Evolutionary conservation across 2,888 invertebrate genomes (phyloP).

Genomic region (Aphrophora alni): DNA sequence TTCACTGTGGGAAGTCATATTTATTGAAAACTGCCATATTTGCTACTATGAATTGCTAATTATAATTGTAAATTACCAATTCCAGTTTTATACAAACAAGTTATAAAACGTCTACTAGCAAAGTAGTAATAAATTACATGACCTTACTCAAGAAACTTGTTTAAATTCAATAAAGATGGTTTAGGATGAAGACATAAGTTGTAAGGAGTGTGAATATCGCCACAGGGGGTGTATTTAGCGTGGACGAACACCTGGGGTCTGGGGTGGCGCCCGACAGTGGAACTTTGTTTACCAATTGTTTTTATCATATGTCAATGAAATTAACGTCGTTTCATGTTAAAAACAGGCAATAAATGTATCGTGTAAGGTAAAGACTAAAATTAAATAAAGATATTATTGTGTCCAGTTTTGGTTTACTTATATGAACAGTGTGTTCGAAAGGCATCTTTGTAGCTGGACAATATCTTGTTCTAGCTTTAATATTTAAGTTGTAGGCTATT

Average conservation of each 20-base stretch:
- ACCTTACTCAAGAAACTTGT: not conserved
- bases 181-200: conserved; percentile 6
- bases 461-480: too few species aligned
- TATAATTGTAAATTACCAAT: not conserved
- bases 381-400: too few species aligned
- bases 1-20: not conserved
- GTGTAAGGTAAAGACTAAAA: too few species aligned
- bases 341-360: too few species aligned
- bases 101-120: not conserved
- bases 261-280: not conserved
- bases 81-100: not conserved
- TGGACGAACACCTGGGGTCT: not conserved
- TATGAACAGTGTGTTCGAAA: too few species aligned
- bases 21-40: not conserved
- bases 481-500: too few species aligned
- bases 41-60: not conserved
- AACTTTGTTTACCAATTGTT: not conserved
- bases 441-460: too few species aligned
- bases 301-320: not conserved
- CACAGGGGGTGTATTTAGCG: not conserved
- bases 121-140: not conserved
- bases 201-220: not conserved
- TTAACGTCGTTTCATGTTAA: not conserved
- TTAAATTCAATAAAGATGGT: conserved; percentile 9
- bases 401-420: too few species aligned